A percentile compares a stretch with the other conserved stretches of the same genome.
Conservation (phyloP, 2,113 vertebrate genomes). For the Apistogramma diplotaenia region DNA sequence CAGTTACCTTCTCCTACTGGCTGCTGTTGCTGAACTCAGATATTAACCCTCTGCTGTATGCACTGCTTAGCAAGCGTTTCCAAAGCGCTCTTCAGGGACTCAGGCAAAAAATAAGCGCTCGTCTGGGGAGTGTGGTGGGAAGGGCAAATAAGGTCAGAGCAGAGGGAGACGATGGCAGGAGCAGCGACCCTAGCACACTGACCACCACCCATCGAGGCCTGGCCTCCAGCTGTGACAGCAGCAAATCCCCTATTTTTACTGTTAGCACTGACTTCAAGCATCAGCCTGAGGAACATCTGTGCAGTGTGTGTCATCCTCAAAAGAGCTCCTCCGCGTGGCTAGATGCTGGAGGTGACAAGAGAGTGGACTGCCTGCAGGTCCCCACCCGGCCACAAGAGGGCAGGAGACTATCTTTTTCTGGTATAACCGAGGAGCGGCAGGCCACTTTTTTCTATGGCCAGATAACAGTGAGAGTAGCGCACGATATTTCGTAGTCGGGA, state of each 20-base stretch:
- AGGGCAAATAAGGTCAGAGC: conserved; percentile 15
- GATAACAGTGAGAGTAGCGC: conserved; percentile 78
- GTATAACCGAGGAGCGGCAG: conserved; percentile 63
- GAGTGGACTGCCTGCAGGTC: conserved; percentile 66
- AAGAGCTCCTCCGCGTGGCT: conserved; percentile 30
- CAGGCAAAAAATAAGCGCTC: conserved; percentile 60
- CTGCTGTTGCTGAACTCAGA: conserved; percentile 81
- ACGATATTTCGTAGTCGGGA: conserved; percentile 62
- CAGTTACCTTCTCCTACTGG: conserved; percentile 79
- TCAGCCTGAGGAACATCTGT: conserved; percentile 17
- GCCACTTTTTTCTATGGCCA: conserved; percentile 78
- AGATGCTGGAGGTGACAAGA: conserved; percentile 9
- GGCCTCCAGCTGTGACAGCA: conserved; percentile 11
- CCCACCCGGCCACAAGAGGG: conserved; percentile 63
- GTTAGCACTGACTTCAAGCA: conserved; percentile 50
- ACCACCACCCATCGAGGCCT: not conserved
- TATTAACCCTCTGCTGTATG: conserved; percentile 82
- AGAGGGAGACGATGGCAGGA: conserved; percentile 25
- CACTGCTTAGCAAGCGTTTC: conserved; percentile 81
- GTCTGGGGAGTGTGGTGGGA: conserved; percentile 39
- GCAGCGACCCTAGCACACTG: conserved; percentile 37
- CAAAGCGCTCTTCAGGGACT: conserved; percentile 75
- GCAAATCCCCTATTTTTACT: conserved; percentile 63
- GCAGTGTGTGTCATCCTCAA: conserved; percentile 31
- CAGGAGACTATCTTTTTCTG: conserved; percentile 61